These are phyloP conservation scores for Phymatocera aterrima DNA, from an alignment of 2,888 invertebrate species.

Conservation along the genomic window DNA sequence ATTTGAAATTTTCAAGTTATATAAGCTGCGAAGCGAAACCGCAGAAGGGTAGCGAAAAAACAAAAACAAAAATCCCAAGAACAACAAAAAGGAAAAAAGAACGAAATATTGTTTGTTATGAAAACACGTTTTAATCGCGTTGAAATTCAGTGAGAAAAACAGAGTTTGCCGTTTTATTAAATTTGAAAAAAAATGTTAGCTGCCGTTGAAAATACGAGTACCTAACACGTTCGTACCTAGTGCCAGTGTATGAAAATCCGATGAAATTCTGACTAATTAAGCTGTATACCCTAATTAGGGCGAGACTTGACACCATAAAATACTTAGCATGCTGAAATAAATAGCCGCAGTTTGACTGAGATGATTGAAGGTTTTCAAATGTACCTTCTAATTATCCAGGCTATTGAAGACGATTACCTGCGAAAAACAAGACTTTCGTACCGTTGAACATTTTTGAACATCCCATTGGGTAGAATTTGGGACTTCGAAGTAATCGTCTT, in stretches of 20 bases:
- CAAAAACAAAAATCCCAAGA: neutral
- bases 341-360: neutral
- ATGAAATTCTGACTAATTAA: slow-evolving; percentile 22
- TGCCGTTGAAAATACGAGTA: neutral
- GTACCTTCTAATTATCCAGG: neutral
- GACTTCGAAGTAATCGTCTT: no score
- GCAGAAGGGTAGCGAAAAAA: neutral
- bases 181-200: neutral
- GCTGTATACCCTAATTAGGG: slow-evolving; percentile 23
- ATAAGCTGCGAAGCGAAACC: slow-evolving; percentile 3
- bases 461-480: neutral
- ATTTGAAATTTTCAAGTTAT: slow-evolving; percentile 24
- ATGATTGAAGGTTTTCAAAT: slow-evolving; percentile 8
- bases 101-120: no score
- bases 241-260: neutral
- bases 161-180: neutral
- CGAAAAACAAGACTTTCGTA: no score
- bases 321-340: slow-evolving; percentile 17
- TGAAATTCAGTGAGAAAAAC: no score
- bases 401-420: slow-evolving; percentile 7
- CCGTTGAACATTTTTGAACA: no score
- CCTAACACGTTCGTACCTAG: neutral
- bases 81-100: neutral
- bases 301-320: neutral
- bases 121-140: neutral